These are phyloP conservation scores for Babylonia areolata DNA, from an alignment of 1,140 invertebrate species.

Conservation along the genomic window DNA sequence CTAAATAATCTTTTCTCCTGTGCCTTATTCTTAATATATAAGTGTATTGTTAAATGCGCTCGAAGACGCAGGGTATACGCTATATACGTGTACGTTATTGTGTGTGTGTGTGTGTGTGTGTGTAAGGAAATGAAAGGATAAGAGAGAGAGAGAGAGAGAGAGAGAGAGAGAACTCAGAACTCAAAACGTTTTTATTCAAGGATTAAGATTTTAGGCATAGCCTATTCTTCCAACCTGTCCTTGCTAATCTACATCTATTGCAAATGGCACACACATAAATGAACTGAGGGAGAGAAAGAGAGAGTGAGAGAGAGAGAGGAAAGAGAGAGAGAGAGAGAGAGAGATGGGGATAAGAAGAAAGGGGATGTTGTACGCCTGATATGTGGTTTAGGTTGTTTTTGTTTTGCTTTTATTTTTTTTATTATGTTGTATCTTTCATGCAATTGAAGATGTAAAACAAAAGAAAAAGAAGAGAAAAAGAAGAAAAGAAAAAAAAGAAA, in stretches of 20 bases:
- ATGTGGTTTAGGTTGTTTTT: too few relatives aligned
- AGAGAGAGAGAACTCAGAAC: neutral
- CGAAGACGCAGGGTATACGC: neutral
- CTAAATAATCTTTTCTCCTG: too few relatives aligned
- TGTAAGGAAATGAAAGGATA: neutral
- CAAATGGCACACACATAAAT: slow-evolving; percentile 20
- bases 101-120: too few relatives aligned
- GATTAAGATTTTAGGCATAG: too few relatives aligned
- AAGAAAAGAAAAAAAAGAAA: neutral
- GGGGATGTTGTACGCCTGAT: neutral
- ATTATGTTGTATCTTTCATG: too few relatives aligned
- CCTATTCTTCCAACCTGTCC: too few relatives aligned
- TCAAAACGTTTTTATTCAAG: too few relatives aligned
- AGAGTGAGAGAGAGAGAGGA: slow-evolving; percentile 34
- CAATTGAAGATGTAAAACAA: too few relatives aligned
- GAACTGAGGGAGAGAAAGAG: slow-evolving; percentile 34
- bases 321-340: neutral
- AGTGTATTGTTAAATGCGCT: neutral
- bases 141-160: slow-evolving; percentile 24
- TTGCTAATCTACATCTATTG: too few relatives aligned
- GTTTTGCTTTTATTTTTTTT: too few relatives aligned
- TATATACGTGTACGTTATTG: neutral
- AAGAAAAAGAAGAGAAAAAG: neutral
- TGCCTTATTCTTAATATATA: too few relatives aligned
- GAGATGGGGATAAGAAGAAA: neutral